Base-by-base conservation (phyloP, 1,140 invertebrate species). In the Drosophila nikananu region DNA sequence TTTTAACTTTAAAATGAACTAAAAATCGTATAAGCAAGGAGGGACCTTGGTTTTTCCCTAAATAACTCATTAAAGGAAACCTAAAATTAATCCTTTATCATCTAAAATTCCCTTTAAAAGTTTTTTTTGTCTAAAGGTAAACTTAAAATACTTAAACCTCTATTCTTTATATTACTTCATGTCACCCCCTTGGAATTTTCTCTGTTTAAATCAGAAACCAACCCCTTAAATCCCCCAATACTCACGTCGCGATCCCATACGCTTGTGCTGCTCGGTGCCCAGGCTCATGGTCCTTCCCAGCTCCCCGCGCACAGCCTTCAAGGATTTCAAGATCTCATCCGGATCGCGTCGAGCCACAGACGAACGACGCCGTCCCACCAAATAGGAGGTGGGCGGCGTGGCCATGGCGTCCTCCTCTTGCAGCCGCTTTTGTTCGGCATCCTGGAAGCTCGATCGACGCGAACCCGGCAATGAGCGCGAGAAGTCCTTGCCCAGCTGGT, bases 401-500 rank as follows among this genome's bases (percentile, higher is more conserved):
- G 95, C 94, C 79, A 92, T 92, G 52, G 81, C 86, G 10, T 93
- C 92, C 65, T 93, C 95, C 90, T 73, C 94, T 57, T 57, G 54
- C 89, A 86, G 80, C 59, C 91, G 91, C 80, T 94, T 93, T 62
- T 93, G 93, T 67, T 94, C 94, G 86, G 94, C 94, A 77, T 95
- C 95, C 83, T 97, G 97, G 90, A 98, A 97, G 35, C 96, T 97
- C 21, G 96, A 97, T 46, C 97, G 94, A 72, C 97, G 94, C 23
- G 96, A 97, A 9, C 97, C 97, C 2, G 97, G 97, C 80, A 97
- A 93, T 17, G 97, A 97, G 80, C 96, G 95, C 19, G 97, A 97
- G 92, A 97, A 97, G 93, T 97, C 97, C 92, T 97, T 96, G 58
- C 95, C 96, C 19, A 97, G 94, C 93, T 97, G 96, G 90, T 97